Evolutionary conservation across 2,888 invertebrate species (phyloP), one percentile per base, ranked within the genome.

Genomic region (Zonitis immaculata): DNA sequence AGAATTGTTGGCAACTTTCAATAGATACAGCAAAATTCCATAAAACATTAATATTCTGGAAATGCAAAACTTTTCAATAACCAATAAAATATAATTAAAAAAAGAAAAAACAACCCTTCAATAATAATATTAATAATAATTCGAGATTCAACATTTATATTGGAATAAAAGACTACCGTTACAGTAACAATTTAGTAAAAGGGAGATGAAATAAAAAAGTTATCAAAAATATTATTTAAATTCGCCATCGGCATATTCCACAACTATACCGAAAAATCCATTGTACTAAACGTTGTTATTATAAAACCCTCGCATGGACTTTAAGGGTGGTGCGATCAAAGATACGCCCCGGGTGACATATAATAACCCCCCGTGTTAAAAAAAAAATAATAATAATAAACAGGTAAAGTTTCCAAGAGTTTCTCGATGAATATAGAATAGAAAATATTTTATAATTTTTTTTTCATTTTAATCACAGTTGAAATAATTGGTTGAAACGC

Each of bases 181-280:
- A n/a, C n/a, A n/a, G n/a, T n/a, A n/a, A n/a, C n/a, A n/a, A n/a
- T n/a, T n/a, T n/a, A n/a, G n/a, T n/a, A n/a, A n/a, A n/a, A n/a
- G n/a, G n/a, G n/a, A n/a, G n/a, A n/a, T n/a, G n/a, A n/a, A n/a
- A n/a, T n/a, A 35, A 35, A 56, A 50, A 56, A 56, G 49, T 52
- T 56, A 56, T 56, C 56, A 56, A 49, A 49, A 56, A 52, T 46
- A 52, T 52, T 52, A 52, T 52, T 56, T 56, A 52, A 56, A 56
- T 18, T 32, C 25, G 56, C 56, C 50, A 27, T 18, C 2, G 50
- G 56, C 52, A 51, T 44, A 35, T 46, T 47, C 47, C 26, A 35
- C 35, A 35, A 35, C 35, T 35, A n/a, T n/a, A n/a, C n/a, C 18
- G 9, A 18, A 35, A 35, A 52, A 52, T 49, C 50, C 52, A 50